A percentile compares a stretch with the other conserved stretches of the same genome.
Evolutionary conservation across 1,140 invertebrate species (phyloP).

Genomic region (Akabosia matsudoensis): DNA sequence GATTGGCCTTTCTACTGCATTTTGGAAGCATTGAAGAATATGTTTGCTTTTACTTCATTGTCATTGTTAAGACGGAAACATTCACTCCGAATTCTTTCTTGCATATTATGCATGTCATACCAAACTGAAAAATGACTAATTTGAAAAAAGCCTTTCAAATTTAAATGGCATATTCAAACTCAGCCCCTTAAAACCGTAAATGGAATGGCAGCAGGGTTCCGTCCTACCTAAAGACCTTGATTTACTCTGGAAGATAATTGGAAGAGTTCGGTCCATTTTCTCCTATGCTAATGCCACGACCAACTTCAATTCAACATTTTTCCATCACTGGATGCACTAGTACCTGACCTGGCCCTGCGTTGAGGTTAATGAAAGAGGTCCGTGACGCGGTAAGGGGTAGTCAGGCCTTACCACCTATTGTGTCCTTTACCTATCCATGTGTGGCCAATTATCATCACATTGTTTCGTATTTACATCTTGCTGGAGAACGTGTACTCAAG

Average conservation of each 20-base stretch:
- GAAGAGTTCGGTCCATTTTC: slow-evolving; percentile 10
- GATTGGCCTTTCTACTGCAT: background rate
- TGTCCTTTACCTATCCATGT: slow-evolving; percentile 28
- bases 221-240: slow-evolving; percentile 22
- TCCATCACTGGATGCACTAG: background rate
- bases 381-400: slow-evolving; percentile 25
- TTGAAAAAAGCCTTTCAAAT: background rate
- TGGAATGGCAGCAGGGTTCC: slow-evolving; percentile 25
- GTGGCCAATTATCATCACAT: slow-evolving; percentile 35
- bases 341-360: slow-evolving; percentile 7
- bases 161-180: no score
- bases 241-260: slow-evolving; percentile 35
- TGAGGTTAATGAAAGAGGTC: slow-evolving; percentile 36
- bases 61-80: no score
- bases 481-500: no score
- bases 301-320: background rate
- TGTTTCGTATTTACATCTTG: slow-evolving; percentile 8
- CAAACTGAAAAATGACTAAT: background rate
- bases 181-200: slow-evolving; percentile 24
- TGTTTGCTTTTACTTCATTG: no score
- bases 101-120: background rate
- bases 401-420: slow-evolving; percentile 27
- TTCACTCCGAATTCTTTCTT: no score
- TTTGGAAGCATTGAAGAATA: background rate
- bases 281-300: background rate